Evolutionary conservation across 35 echinoderm and acorn worm genomes (phyloP), one percentile per base, ranked within the genome.

Genomic region (Strongylocentrotus purpuratus): DNA sequence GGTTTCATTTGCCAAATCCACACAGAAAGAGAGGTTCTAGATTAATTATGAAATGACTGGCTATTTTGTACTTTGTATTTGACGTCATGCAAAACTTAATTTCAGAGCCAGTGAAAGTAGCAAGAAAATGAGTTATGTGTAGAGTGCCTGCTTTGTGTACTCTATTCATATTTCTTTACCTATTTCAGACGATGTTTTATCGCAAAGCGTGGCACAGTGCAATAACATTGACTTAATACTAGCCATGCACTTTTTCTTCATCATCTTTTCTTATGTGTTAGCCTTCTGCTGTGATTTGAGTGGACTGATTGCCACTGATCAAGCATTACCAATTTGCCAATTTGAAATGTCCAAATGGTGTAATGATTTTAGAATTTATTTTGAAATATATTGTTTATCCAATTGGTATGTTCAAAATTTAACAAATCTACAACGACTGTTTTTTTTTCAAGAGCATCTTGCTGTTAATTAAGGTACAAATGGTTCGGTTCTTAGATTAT

Each of bases 11-110:
- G 28, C 65, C 20, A 22, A 28, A 78, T 28, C 22, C 18, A 78
- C 20, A 28, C 15, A 22, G 28, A 28, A 17, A 78, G n/a, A 78
- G n/a, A n/a, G 28, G 65, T 78, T 18, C 25, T 5, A 78, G 20
- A 78, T 78, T 10, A 59, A 17, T 10, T n/a, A 22, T 78, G 65
- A 78, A 78, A 28, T 78, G 65, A 78, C 65, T 8, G 28, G 33
- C 33, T 31, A 45, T 89, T 89, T 25, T 78, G 28, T 8, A 45
- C 32, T 7, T 11, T 31, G 32, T 89, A 45, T 89, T 89, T 89
- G 87, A 89, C 87, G 87, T 89, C 87, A 89, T 18, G 18, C 45
- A 31, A 86, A 89, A 89, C 87, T 89, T 89, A 89, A 89, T 89
- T 45, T 89, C 87, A 33, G 45, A 35, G n/a, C 31, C 45, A 2